phyloP scores from a whole-genome alignment of 2,113 vertebrate genomes.

The Damaliscus lunatus region DNA sequence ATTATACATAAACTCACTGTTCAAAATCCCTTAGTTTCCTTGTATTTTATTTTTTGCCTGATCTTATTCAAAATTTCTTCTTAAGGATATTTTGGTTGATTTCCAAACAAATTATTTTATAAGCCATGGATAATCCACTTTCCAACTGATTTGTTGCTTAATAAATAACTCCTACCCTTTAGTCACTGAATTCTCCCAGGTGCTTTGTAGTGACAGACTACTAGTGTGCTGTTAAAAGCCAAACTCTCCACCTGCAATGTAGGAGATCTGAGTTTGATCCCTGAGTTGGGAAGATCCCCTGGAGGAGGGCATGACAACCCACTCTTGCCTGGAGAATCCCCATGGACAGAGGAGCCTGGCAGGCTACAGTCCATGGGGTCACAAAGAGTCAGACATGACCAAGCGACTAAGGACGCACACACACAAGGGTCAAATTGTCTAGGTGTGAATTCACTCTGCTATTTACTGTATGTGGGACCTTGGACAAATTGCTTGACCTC shows the following conservation, averaged over 20 bases:
- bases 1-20: not conserved
- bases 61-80: not conserved
- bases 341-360: not conserved
- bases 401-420: rapidly evolving
- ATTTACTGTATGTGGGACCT: not conserved
- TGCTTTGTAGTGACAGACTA: not conserved
- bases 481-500: not conserved
- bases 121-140: not conserved
- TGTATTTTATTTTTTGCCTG: not conserved
- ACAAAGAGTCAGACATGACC: not conserved
- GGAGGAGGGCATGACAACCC: not conserved
- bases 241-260: not conserved
- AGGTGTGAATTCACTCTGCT: not conserved
- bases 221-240: not conserved
- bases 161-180: not conserved
- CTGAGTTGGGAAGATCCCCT: not conserved
- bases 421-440: not conserved
- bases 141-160: not conserved
- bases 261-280: not conserved
- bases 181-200: not conserved
- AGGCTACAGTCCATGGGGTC: not conserved
- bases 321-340: not conserved
- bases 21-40: not conserved
- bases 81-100: not conserved
- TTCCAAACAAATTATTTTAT: not conserved